Evolutionary conservation across 2,797 vertebrate species (phyloP).

Genomic region (Chiloscyllium punctatum): DNA sequence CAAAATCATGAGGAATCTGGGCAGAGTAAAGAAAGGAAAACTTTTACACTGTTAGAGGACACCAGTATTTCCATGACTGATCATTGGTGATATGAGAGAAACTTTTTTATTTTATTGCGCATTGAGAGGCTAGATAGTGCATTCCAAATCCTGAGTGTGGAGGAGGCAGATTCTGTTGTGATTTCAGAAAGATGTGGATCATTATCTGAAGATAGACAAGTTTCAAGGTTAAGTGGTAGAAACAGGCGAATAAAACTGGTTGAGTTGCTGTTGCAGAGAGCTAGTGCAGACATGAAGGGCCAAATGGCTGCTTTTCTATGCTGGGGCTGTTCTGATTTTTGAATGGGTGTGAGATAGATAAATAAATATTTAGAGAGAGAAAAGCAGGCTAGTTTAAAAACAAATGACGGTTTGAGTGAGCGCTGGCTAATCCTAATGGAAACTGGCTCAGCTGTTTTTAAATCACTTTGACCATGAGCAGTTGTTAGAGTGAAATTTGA

Average conservation of each 20-base stretch:
- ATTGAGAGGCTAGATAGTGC: neutral
- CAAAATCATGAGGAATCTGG: neutral
- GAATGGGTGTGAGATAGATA: neutral
- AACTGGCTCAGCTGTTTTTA: neutral
- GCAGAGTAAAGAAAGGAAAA: neutral
- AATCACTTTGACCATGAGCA: neutral
- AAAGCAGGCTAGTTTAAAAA: neutral
- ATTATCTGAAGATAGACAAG: neutral
- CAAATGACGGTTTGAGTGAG: neutral
- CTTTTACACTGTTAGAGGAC: neutral
- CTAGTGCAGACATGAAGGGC: too few relatives aligned
- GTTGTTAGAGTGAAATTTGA: neutral
- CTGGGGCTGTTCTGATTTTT: neutral
- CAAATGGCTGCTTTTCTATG: neutral
- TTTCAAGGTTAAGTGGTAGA: neutral
- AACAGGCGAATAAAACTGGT: too few relatives aligned
- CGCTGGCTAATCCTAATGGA: neutral
- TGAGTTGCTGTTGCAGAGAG: neutral
- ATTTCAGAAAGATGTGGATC: neutral
- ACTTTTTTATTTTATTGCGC: too few relatives aligned
- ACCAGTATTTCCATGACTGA: neutral
- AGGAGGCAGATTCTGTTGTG: neutral
- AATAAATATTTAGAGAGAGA: neutral
- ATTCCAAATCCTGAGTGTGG: too few relatives aligned
- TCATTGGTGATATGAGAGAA: neutral